A percentile compares a stretch with the other conserved stretches of the same genome.
These are phyloP conservation scores for Pterois miles DNA, from an alignment of 2,797 vertebrate genomes.

Conservation along the genomic window DNA sequence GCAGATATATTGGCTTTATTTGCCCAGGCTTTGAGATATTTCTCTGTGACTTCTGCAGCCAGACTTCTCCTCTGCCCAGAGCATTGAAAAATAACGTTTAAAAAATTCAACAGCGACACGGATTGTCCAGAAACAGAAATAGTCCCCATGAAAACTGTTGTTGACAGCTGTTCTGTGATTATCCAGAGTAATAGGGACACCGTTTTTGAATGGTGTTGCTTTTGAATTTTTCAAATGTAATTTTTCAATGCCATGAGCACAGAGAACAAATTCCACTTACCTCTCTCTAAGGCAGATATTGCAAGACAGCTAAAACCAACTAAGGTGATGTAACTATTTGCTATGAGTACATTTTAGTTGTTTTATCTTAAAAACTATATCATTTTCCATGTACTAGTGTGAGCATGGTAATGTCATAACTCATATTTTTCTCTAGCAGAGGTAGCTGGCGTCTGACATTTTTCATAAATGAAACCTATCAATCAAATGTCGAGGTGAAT, in stretches of 20 bases:
- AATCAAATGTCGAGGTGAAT: neutral
- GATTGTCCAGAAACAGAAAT: slow-evolving; percentile 18
- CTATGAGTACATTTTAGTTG: neutral
- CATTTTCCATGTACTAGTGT: neutral
- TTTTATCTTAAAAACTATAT: neutral
- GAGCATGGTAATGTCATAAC: neutral
- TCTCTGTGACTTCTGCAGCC: neutral
- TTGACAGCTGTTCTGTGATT: slow-evolving; percentile 27
- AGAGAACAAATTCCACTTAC: neutral
- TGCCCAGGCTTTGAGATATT: neutral
- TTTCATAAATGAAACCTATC: neutral
- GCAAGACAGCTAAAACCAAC: neutral
- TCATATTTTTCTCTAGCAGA: neutral
- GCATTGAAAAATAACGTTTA: slow-evolving; percentile 21
- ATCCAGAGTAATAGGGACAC: neutral
- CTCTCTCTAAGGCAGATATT: neutral
- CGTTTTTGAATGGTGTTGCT: slow-evolving; percentile 27
- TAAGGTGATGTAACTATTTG: neutral
- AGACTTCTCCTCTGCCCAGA: neutral
- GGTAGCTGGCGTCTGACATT: neutral
- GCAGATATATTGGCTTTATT: neutral
- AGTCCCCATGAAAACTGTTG: slow-evolving; percentile 11
- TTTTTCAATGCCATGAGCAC: slow-evolving; percentile 2
- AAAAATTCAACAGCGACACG: slow-evolving; percentile 23
- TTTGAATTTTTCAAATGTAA: slow-evolving; percentile 24